Evolutionary conservation across 2,797 vertebrate species (phyloP), one percentile per base, ranked within the genome.

Genomic region (Tadarida brasiliensis): DNA sequence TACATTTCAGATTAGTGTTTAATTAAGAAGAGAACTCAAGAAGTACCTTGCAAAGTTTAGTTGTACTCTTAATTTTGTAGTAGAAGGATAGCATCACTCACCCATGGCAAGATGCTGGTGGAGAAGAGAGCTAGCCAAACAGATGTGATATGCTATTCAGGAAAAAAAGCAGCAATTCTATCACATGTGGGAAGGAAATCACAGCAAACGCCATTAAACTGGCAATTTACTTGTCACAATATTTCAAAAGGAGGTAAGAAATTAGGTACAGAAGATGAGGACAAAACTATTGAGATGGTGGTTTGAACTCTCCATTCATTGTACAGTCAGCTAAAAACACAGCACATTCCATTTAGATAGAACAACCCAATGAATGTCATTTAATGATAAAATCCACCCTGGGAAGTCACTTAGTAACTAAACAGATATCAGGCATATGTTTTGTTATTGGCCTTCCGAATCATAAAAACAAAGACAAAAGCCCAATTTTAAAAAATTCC

Each of bases 171-270:
- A 33, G 16, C 24, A 88, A 33, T 26, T 71, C 57, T 86, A 3
- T 78, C 70, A 17, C 68, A 30, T 3, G 5, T 76, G 61, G 24
- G 35, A 90, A 95, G 81, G 74, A 90, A 94, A 73, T 90, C 61
- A 82, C 8, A 85, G 35, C 30, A 91, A 85, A 63, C 11, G 20
- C 22, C 35, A 80, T 57, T 63, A 82, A 94, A 71, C 54, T 65
- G 9, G 10, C 49, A 87, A 91, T 87, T 87, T 94, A 26, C 35
- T 94, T 74, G 44, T 89, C 86, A 61, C n/a, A 20, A 39, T 95
- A 59, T 74, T 95, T 95, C 91, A 74, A 89, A 61, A 30, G 80
- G 30, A 94, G 44, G 3, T 51, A 90, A 89, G 57, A 83, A 59
- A 47, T 49, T 35, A 61, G 88, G 11, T 87, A 56, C 14, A 93